Evolutionary conservation across 1,140 invertebrate genomes (phyloP).

Genomic region (Rhizoglyphus robini): DNA sequence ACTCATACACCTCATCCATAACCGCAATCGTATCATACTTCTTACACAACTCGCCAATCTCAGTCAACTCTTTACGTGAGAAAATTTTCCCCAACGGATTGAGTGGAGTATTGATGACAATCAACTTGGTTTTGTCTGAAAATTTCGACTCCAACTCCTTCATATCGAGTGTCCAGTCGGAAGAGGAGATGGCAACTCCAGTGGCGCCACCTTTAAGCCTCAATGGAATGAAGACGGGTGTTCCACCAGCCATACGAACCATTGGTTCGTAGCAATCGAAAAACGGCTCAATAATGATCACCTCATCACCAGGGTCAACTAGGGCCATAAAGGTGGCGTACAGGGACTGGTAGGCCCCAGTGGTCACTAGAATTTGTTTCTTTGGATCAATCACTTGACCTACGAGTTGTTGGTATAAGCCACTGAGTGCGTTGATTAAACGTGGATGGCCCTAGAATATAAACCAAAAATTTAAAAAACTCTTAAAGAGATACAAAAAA

Average conservation of each 20-base stretch:
- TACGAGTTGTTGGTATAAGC: constrained; percentile 67
- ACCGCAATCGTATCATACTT: constrained; percentile 83
- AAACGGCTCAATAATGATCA: constrained; percentile 94
- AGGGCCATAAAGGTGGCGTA: constrained; percentile 70
- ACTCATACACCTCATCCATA: constrained; percentile 96
- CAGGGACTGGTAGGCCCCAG: constrained; percentile 79
- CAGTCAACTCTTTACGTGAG: constrained; percentile 41
- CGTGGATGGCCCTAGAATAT: constrained; percentile 78
- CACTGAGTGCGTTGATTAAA: constrained; percentile 64
- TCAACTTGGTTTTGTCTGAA: constrained; percentile 76
- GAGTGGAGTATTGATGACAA: constrained; percentile 90
- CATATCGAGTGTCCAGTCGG: constrained; percentile 76
- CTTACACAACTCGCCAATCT: constrained; percentile 72
- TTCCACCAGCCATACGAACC: constrained; percentile 70
- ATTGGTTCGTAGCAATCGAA: constrained; percentile 97
- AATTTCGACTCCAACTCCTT: constrained; percentile 67
- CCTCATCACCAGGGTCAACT: constrained; percentile 64
- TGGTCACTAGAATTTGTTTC: constrained; percentile 70
- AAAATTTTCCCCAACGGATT: constrained; percentile 75
- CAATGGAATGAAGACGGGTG: constrained; percentile 72
- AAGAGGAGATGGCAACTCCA: constrained; percentile 46
- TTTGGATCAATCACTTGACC: constrained; percentile 57
- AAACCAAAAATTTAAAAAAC: constrained; percentile 11
- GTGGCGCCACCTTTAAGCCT: constrained; percentile 40
- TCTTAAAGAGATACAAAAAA: constrained; percentile 9